phyloP scores from a whole-genome alignment of 2,888 invertebrate species.

The Volucella inflata region DNA sequence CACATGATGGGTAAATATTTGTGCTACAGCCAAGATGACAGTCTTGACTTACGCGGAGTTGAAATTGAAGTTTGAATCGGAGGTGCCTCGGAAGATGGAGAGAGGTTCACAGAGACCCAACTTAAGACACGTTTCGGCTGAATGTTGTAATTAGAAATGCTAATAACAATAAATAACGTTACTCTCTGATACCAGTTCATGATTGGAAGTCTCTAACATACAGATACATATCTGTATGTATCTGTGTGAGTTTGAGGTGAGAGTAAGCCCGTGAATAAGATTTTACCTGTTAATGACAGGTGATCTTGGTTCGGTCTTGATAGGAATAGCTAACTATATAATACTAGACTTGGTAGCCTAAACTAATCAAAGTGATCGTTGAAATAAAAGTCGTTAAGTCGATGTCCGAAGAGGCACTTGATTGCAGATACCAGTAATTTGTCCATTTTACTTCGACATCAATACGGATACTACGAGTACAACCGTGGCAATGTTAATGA shows the following conservation, averaged over 20 bases:
- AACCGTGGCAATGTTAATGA: slow-evolving; percentile 11
- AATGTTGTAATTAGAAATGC: slow-evolving; percentile 66
- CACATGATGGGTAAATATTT: slow-evolving; percentile 68
- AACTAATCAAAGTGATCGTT: background rate
- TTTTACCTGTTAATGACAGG: slow-evolving; percentile 57
- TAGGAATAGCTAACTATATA: background rate
- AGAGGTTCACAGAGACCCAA: background rate
- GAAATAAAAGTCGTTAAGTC: background rate
- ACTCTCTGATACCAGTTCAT: slow-evolving; percentile 25
- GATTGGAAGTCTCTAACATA: background rate
- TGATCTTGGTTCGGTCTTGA: slow-evolving; percentile 36
- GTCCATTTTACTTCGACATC: slow-evolving; percentile 1
- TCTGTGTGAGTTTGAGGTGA: slow-evolving; percentile 1
- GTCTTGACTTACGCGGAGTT: background rate
- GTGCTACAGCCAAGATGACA: slow-evolving; percentile 47
- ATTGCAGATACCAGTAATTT: slow-evolving; percentile 27
- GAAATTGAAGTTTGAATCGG: background rate
- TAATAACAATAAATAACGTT: slow-evolving; percentile 69
- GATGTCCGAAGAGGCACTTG: background rate
- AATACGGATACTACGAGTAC: background rate
- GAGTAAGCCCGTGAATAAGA: slow-evolving; percentile 50
- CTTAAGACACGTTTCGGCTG: slow-evolving; percentile 58
- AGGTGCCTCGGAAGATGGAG: too few species aligned
- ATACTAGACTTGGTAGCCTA: background rate
- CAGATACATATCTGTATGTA: background rate